Evolutionary conservation across 2,888 invertebrate species (phyloP), one percentile per base, ranked within the genome.

Genomic region (Phengaris arion): DNA sequence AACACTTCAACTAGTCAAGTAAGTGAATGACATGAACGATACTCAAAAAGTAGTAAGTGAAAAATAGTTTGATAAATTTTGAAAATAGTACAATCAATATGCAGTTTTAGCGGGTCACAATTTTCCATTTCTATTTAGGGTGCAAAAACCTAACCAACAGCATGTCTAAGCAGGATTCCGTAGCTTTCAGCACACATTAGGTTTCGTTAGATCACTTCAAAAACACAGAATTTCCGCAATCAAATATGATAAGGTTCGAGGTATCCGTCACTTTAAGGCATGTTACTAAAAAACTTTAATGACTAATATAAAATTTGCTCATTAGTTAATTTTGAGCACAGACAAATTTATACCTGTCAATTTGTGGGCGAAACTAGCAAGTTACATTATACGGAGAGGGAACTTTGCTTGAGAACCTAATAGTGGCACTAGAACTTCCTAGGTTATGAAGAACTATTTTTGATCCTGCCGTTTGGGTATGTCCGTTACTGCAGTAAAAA

Each of bases 391-490:
- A 64, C 35, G 10, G 6, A 64, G 64, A 22, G 59, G 1, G 35
- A 64, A 64, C 64, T 64, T 64, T 6, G 64, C 45, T 35, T 64
- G 12, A 45, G 64, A 64, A 64, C 6, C 64, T 64, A 64, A 64
- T 64, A 64, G 35, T 52, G 8, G 52, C 52, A 64, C 64, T 13
- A 64, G 35, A 64, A 64, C 64, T 64, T 64, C 35, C 45, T 45
- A 64, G 64, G 64, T 13, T 64, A 64, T 59, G 12, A 64, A 45
- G 64, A 64, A 45, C 64, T 64, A 64, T 64, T 45, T 59, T 64
- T 64, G 64, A 64, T 64, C 59, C 35, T 35, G 22, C 8, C 15
- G 55, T n/a, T n/a, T 55, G 8, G 48, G 8, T 48, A 48, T 48
- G 48, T 48, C 5, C 48, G 48, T 48, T 48, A 6, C 5, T 48